Base-by-base conservation (phyloP, 2,113 vertebrate species). In the Campylorhamphus procurvoides region DNA sequence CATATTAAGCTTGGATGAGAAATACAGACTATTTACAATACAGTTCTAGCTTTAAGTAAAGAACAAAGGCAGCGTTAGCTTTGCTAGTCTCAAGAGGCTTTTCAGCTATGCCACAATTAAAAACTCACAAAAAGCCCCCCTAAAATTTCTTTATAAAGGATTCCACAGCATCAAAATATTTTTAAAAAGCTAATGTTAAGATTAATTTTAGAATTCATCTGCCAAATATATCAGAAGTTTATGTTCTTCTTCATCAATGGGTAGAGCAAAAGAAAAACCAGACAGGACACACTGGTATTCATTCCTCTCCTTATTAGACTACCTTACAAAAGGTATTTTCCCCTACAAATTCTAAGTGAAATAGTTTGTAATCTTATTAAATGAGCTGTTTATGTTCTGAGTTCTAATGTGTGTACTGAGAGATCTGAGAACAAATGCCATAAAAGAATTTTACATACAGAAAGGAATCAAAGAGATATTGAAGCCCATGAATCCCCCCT, bases 1-100 rank as follows among this genome's bases (percentile, higher is more conserved):
- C 63, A 63, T 71, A 72, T 72, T 97, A 96, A 97, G 82, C 84
- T 71, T 24, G 35, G 87, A 96, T 90, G 84, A 93, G 71, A 95
- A 94, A 96, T 87, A 64, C 58, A 86, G 53, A 96, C 75, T 84
- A 88, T 75, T 90, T 91, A 96, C 93, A 96, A 94, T 56, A 64
- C 42, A 89, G 58, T 95, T 58, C 39, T 39, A 64, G 86, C 82
- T 97, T 97, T 96, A 97, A 92, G 76, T 89, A 97, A 97, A 97
- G 78, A 94, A 96, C 90, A 95, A 91, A 96, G 60, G 73, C 88
- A 83, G 63, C 3, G 12, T 85, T 88, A 84, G 76, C 72, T 86
- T 56, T 94, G 42, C 27, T 69, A 42, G 37, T 56, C 82, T 72
- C 56, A 55, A 42, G 84, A 88, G 52, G 29, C n/a, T 96, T 84